Conservation (phyloP, 2,888 invertebrate genomes). For the Branchipolynoe longqiensis region DNA sequence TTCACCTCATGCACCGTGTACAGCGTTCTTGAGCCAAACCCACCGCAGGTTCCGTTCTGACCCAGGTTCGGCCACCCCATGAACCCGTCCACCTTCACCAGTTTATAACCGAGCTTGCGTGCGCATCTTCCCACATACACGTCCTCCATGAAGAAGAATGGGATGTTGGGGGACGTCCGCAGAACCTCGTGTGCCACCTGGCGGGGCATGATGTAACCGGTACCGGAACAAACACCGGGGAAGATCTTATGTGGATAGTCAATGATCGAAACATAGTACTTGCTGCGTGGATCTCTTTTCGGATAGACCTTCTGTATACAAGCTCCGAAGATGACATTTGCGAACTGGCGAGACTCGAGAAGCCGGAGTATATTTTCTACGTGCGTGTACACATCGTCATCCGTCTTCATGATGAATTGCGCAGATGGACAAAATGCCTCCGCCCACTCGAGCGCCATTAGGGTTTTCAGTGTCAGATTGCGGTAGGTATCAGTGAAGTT, state of each 20-base stretch:
- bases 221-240: constrained; percentile 66
- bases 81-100: background rate
- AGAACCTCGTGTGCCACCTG: constrained; percentile 66
- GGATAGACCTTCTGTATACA: constrained; percentile 59
- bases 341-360: background rate
- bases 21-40: too few species aligned
- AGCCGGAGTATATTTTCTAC: constrained; percentile 63
- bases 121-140: constrained; percentile 73
- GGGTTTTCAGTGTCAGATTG: constrained; percentile 49
- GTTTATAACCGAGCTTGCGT: constrained; percentile 63
- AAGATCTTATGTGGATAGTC: constrained; percentile 46
- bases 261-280: constrained; percentile 58
- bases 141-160: constrained; percentile 75
- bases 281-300: background rate
- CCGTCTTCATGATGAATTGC: constrained; percentile 74
- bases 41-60: too few species aligned
- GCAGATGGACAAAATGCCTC: constrained; percentile 44
- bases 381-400: constrained; percentile 71
- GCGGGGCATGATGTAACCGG: constrained; percentile 64
- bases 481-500: constrained; percentile 44
- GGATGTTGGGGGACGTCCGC: constrained; percentile 69
- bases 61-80: too few species aligned
- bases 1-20: too few species aligned
- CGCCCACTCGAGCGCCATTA: constrained; percentile 47
- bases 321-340: constrained; percentile 47